Evolutionary conservation across 2,888 invertebrate species (phyloP).

Genomic region (Mythimna vitellina): DNA sequence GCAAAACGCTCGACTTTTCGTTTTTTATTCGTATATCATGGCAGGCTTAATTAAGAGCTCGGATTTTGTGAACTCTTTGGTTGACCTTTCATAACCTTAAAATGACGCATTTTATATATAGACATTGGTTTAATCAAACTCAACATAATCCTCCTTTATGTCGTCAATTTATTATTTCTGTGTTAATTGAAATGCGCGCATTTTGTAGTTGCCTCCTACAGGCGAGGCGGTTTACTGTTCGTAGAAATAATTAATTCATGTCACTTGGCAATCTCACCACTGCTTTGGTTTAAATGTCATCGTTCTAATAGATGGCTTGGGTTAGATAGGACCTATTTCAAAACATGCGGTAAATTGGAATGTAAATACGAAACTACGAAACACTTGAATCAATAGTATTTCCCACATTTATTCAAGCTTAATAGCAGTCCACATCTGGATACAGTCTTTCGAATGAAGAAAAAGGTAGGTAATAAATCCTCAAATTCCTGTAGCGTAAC

Average conservation of each 20-base stretch:
- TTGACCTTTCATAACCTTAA: conserved; percentile 39
- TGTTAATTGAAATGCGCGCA: conserved; percentile 47
- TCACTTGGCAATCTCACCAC: conserved; percentile 39
- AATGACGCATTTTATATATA: conserved; percentile 25
- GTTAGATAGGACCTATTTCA: conserved; percentile 20
- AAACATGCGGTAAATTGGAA: conserved; percentile 36
- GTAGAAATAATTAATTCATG: conserved; percentile 43
- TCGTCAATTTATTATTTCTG: conserved; percentile 51
- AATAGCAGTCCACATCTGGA: conserved; percentile 4
- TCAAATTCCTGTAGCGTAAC: conserved; percentile 35
- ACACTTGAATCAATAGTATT: conserved; percentile 29
- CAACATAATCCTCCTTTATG: too few relatives aligned
- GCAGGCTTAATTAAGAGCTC: conserved; percentile 54
- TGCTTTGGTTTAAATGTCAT: conserved; percentile 35
- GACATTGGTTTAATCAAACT: conserved; percentile 37
- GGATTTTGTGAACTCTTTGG: conserved; percentile 51
- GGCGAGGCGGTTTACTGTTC: conserved; percentile 31
- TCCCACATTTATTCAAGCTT: conserved; percentile 27
- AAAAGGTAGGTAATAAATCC: conserved; percentile 34
- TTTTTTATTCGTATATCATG: conserved; percentile 45
- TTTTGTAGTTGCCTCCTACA: conserved; percentile 17
- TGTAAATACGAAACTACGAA: conserved; percentile 23
- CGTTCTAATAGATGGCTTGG: conserved; percentile 28
- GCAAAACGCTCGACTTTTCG: conserved; percentile 39
- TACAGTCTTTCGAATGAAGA: conserved; percentile 4